These are phyloP conservation scores for Aplodontia rufa DNA, from an alignment of 2,113 vertebrate genomes.

Conservation along the genomic window DNA sequence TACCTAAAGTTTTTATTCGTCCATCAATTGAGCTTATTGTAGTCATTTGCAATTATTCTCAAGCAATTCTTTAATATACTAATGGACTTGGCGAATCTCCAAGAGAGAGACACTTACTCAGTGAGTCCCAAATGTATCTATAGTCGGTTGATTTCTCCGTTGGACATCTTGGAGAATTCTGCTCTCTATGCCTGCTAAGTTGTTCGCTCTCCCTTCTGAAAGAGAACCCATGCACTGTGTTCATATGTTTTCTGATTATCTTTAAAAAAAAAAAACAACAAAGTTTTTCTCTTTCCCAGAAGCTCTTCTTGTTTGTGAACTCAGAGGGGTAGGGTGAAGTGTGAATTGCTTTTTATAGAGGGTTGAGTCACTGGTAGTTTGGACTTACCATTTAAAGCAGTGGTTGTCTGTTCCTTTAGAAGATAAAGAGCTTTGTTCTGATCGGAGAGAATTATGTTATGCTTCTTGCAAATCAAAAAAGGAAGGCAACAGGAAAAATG, in stretches of 20 bases:
- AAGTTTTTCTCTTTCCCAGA: neutral
- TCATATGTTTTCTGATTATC: neutral
- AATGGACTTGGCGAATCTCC: neutral
- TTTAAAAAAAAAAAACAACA: neutral
- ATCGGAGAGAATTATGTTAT: neutral
- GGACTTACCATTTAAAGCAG: neutral
- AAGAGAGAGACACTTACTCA: neutral
- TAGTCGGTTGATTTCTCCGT: neutral
- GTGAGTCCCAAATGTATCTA: neutral
- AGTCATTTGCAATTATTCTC: neutral
- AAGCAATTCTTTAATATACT: neutral
- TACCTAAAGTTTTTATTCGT: neutral
- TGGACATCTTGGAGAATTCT: neutral
- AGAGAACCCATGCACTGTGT: neutral
- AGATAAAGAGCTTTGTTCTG: neutral
- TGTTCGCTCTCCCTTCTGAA: neutral
- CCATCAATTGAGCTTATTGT: neutral
- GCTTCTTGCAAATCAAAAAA: neutral
- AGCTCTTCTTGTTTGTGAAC: slow-evolving; percentile 29
- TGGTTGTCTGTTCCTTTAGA: neutral
- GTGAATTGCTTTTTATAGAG: slow-evolving; percentile 56
- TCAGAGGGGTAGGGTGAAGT: neutral
- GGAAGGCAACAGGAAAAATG: neutral
- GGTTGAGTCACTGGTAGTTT: slow-evolving; percentile 41
- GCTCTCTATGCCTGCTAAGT: neutral